Conservation (phyloP, 2,797 vertebrate species). For the Triplophysa bombifrons region DNA sequence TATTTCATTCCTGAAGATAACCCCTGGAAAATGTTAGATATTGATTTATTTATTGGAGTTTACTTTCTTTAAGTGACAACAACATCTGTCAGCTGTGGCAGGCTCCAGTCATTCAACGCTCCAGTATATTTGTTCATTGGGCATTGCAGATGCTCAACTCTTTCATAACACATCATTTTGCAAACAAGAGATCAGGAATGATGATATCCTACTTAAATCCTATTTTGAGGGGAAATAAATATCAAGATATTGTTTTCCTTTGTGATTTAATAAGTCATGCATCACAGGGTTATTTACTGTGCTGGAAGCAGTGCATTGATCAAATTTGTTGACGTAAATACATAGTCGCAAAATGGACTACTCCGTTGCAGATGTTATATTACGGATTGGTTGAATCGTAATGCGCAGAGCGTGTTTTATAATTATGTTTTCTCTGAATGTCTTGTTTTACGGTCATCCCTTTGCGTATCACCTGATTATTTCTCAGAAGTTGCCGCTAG, state of each 20-base stretch:
- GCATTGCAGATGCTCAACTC: not conserved
- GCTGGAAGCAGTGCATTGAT: not conserved
- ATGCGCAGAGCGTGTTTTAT: constrained; percentile 54
- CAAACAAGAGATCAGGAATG: not conserved
- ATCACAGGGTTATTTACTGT: constrained; percentile 19
- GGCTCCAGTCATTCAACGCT: not conserved
- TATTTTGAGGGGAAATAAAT: not conserved
- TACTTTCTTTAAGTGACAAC: not conserved
- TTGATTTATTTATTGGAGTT: not conserved
- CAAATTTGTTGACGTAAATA: constrained; percentile 22
- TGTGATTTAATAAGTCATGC: constrained; percentile 9
- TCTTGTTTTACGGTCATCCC: constrained; percentile 64
- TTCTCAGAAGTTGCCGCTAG: constrained; percentile 77
- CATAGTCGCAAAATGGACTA: constrained; percentile 9
- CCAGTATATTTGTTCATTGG: not conserved
- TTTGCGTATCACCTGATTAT: constrained; percentile 68
- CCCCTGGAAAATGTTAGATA: not conserved
- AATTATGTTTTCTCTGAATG: constrained; percentile 55
- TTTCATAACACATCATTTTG: not conserved
- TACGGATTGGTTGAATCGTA: constrained; percentile 15
- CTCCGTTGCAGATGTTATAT: constrained; percentile 5
- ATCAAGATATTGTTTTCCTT: constrained; percentile 24
- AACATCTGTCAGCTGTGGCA: not conserved
- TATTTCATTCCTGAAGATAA: not conserved
- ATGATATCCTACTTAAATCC: not conserved